Conservation (phyloP, 2,113 vertebrate species). For the Callipepla squamata region DNA sequence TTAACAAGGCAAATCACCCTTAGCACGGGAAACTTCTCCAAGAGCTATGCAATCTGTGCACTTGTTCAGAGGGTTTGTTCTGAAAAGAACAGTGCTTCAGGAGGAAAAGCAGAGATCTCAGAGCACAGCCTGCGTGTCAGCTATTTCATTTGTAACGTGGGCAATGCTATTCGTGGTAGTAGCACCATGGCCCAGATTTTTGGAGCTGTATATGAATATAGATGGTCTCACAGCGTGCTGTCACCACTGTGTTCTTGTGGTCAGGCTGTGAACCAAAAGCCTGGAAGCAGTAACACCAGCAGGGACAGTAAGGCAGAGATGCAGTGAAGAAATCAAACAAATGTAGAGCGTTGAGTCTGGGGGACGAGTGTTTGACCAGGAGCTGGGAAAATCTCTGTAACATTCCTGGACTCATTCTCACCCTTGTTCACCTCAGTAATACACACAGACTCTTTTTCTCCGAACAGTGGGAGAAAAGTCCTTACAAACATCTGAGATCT, state of each 20-base stretch:
- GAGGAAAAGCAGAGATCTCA: background rate
- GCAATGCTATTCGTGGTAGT: background rate
- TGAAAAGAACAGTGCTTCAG: background rate
- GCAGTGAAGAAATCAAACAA: background rate
- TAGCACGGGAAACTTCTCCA: background rate
- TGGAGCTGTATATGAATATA: background rate
- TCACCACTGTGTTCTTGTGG: background rate
- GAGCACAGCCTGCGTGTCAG: background rate
- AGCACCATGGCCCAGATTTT: background rate
- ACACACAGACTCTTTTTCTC: background rate
- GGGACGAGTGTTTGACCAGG: background rate
- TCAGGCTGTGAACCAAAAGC: background rate
- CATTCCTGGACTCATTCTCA: constrained; percentile 16
- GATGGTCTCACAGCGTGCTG: background rate
- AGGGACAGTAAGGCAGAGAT: background rate
- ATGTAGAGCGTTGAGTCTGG: background rate
- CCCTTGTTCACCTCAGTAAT: background rate
- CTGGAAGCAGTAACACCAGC: background rate
- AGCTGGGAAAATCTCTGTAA: background rate
- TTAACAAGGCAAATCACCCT: background rate
- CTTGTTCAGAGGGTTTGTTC: background rate
- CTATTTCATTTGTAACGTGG: background rate
- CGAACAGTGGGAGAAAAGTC: background rate
- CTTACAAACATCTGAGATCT: background rate
- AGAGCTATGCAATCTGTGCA: background rate